Evolutionary conservation across 1,140 invertebrate genomes (phyloP).

Genomic region (Armadillidium nasatum): DNA sequence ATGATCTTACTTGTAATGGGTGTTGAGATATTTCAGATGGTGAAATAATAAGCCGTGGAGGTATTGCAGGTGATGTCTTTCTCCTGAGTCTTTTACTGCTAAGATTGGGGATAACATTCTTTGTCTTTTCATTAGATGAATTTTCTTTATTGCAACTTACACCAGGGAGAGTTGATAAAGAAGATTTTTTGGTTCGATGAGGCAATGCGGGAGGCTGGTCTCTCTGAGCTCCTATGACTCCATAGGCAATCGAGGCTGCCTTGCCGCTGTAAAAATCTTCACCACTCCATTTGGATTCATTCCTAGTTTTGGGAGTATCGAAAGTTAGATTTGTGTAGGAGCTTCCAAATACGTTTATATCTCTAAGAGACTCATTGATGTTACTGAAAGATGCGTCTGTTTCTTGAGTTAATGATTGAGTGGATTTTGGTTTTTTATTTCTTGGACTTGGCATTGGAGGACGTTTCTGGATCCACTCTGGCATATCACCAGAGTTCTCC

Average conservation of each 20-base stretch:
- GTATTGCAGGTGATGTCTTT: neutral
- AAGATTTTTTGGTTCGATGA: neutral
- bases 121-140: neutral
- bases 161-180: neutral
- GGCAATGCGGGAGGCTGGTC: neutral
- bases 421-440: neutral
- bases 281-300: neutral
- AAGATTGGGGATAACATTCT: neutral
- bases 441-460: neutral
- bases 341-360: neutral
- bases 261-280: conserved; percentile 3
- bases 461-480: neutral
- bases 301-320: neutral
- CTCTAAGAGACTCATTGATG: neutral
- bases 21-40: no score
- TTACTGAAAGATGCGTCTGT: neutral
- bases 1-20: no score
- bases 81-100: neutral
- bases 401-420: neutral
- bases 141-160: neutral
- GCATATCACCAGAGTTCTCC: neutral
- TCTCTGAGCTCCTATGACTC: neutral
- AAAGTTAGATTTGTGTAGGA: neutral
- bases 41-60: neutral
- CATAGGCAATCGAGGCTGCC: neutral